Evolutionary conservation across 2,888 invertebrate species (phyloP), one percentile per base, ranked within the genome.

Genomic region (Eurytoma californica): DNA sequence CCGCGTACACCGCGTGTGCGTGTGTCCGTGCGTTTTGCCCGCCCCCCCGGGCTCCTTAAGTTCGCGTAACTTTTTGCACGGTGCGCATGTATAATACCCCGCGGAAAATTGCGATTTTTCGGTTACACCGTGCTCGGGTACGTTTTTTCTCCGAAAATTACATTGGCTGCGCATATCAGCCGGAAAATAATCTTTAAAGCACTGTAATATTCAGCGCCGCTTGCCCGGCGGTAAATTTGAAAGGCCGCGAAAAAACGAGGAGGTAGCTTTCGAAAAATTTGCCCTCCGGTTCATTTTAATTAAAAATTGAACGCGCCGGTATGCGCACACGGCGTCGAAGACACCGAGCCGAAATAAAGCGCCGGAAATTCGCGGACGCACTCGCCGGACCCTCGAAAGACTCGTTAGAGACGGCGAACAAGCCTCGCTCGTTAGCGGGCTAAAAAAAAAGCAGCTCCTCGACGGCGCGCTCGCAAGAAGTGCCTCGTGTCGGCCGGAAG

Each of bases 381-480:
- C 39, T 39, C 39, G 39, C 7, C 39, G 39, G 7, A 9, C 7
- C 9, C 39, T 7, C 9, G 7, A 39, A 9, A 2, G 39, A 39
- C 9, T 7, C 39, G 39, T 7, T 9, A 16, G 70, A n/a, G 28
- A 57, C 53, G 9, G 39, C 20, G 80, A 80, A 80, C 77, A 77
- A 80, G 60, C 30, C 72, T 65, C 77, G 57, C 77, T 80, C 80
- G 75, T 80, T 75, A 78, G 9, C 20, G 5, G 2, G 4, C 12
- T n/a, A 16, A 58, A 60, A 60, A 60, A n/a, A 60, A 68, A 39
- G n/a, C 24, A 55, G 20, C 16, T 51, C 53, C 53, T 53, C 47
- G 47, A 5, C n/a, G 13, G 13, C 63, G 16, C 61, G n/a, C n/a
- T 18, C 12, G 24, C 16, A 39, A 39, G 39, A n/a, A 63, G 9